Evolutionary conservation across 2,113 vertebrate species (phyloP).

Genomic region (Neomonachus schauinslandi): DNA sequence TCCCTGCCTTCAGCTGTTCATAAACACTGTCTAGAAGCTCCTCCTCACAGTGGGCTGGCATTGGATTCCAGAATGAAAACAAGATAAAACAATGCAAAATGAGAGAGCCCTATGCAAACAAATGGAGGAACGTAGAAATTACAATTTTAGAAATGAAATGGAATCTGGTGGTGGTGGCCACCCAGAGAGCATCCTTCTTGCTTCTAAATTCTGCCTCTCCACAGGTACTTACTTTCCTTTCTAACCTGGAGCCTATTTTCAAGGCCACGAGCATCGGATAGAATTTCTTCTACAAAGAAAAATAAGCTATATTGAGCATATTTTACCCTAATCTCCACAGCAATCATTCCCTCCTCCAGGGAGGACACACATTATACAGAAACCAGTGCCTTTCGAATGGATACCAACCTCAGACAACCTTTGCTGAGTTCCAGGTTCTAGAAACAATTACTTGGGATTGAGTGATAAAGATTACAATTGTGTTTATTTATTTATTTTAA

Average conservation of each 20-base stretch:
- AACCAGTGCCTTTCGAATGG: not conserved
- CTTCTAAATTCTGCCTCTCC: conserved; percentile 30
- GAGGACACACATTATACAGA: not conserved
- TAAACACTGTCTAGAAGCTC: conserved; percentile 57
- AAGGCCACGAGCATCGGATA: not conserved
- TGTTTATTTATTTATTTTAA: not conserved
- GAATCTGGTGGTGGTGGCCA: not conserved
- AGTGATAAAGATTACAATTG: not conserved
- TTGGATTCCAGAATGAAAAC: conserved; percentile 46
- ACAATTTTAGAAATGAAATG: conserved; percentile 58
- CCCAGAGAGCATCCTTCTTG: conserved; percentile 7
- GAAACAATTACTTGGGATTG: not conserved
- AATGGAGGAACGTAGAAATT: conserved; percentile 42
- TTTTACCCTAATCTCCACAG: not conserved
- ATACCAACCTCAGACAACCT: not conserved
- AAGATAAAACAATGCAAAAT: conserved; percentile 69
- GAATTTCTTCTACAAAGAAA: conserved; percentile 58
- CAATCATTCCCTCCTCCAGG: not conserved
- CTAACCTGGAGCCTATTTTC: conserved; percentile 35
- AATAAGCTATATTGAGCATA: conserved; percentile 10
- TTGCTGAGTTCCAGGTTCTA: not conserved
- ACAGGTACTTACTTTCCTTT: conserved; percentile 31
- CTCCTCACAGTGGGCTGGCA: conserved; percentile 32
- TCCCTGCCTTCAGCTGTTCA: conserved; percentile 53
- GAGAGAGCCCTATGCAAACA: conserved; percentile 55